These are phyloP conservation scores for Gephyroberyx darwinii DNA, from an alignment of 2,797 vertebrate genomes.

Conservation along the genomic window DNA sequence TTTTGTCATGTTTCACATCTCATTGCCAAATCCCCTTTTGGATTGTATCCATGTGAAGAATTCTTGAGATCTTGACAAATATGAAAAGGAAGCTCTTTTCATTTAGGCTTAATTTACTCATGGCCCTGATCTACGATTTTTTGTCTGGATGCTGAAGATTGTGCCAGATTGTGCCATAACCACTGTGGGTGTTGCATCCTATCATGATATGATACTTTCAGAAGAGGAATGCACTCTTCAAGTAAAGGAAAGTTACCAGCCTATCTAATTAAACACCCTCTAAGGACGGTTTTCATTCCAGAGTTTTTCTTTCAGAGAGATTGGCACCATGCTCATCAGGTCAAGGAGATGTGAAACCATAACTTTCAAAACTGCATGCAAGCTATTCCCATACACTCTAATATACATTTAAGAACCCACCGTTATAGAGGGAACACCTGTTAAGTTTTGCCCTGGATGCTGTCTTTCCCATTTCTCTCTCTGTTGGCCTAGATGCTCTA, in stretches of 20 bases:
- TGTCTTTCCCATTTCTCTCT: constrained; percentile 37
- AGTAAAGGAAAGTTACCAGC: constrained; percentile 20
- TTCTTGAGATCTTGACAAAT: constrained; percentile 19
- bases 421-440: constrained; percentile 47
- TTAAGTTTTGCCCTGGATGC: constrained; percentile 46
- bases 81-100: neutral
- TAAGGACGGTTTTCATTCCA: constrained; percentile 21
- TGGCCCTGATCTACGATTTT: constrained; percentile 9
- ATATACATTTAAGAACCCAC: constrained; percentile 36
- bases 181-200: constrained; percentile 2
- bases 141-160: constrained; percentile 19
- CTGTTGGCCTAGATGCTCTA: constrained; percentile 53
- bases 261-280: constrained; percentile 26
- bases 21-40: constrained; percentile 43
- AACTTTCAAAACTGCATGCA: constrained; percentile 13
- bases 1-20: constrained; percentile 32
- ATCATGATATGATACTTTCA: constrained; percentile 4
- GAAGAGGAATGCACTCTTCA: constrained; percentile 12
- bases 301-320: constrained; percentile 30
- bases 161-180: neutral
- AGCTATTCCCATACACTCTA: constrained; percentile 6
- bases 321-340: constrained; percentile 15
- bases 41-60: constrained; percentile 44
- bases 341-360: neutral
- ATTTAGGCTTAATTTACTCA: neutral